Conservation (phyloP, 2,113 vertebrate species). For the Callorhinus ursinus region DNA sequence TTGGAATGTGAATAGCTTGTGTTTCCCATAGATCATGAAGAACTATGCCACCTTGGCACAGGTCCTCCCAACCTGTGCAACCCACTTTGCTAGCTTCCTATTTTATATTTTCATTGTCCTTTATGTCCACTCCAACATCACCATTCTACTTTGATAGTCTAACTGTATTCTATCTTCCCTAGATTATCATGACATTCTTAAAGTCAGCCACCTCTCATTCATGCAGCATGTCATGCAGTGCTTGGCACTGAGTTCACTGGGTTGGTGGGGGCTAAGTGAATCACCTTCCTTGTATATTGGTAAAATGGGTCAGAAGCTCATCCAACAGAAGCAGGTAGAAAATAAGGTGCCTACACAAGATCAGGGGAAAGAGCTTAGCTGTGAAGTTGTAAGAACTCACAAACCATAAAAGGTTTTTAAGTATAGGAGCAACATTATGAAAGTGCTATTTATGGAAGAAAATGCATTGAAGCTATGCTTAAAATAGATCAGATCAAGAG, state of each 20-base stretch:
- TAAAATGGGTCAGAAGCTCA: conserved; percentile 16
- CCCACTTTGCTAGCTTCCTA: background rate
- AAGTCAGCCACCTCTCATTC: background rate
- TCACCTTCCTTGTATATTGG: background rate
- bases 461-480: conserved; percentile 63
- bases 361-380: conserved; percentile 40
- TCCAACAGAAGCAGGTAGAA: conserved; percentile 34
- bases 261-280: background rate
- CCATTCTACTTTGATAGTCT: background rate
- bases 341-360: background rate
- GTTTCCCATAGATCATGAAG: background rate
- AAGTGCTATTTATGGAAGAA: conserved; percentile 76
- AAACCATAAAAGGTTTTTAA: conserved; percentile 60
- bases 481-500: conserved; percentile 76
- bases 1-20: background rate
- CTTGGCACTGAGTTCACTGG: background rate
- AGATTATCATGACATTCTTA: background rate
- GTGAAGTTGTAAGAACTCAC: conserved; percentile 60
- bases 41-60: rapidly evolving
- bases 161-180: background rate
- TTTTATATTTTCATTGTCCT: background rate
- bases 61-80: background rate
- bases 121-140: background rate
- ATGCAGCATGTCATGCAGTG: background rate
- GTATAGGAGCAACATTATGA: conserved; percentile 44